Conservation (phyloP, 2,797 vertebrate species). For the Simalia tracyae region DNA sequence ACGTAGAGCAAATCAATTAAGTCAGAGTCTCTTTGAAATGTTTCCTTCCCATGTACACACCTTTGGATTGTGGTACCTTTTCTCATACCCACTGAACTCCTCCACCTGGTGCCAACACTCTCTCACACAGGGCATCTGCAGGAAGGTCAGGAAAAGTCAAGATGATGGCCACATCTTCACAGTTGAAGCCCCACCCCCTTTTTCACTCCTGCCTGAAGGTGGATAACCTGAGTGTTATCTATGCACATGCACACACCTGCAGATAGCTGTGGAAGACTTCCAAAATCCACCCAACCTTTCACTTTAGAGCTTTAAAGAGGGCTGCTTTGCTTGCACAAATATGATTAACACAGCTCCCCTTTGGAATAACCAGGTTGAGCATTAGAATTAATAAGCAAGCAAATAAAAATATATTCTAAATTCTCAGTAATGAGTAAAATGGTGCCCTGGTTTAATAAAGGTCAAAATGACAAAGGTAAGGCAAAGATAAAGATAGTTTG, state of each 20-base stretch:
- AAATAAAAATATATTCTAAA: background rate
- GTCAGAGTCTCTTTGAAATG: background rate
- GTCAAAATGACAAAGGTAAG: background rate
- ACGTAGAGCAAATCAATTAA: background rate
- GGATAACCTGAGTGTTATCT: background rate
- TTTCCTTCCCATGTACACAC: background rate
- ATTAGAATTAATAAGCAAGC: background rate
- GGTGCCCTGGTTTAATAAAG: background rate
- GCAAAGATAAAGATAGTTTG: background rate
- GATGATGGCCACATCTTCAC: background rate
- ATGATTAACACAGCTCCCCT: background rate
- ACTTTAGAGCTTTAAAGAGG: background rate
- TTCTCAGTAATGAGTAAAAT: constrained; percentile 3
- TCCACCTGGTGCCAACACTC: background rate
- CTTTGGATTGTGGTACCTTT: background rate
- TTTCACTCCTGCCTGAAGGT: background rate
- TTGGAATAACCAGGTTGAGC: background rate
- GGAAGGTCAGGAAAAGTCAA: background rate
- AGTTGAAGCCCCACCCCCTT: background rate
- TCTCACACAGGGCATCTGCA: background rate
- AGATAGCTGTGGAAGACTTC: background rate
- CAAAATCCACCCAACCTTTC: background rate
- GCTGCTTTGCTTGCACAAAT: background rate
- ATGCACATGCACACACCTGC: no score
- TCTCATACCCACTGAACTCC: background rate